phyloP scores from a whole-genome alignment of 2,888 invertebrate species.

The Idaea aversata region DNA sequence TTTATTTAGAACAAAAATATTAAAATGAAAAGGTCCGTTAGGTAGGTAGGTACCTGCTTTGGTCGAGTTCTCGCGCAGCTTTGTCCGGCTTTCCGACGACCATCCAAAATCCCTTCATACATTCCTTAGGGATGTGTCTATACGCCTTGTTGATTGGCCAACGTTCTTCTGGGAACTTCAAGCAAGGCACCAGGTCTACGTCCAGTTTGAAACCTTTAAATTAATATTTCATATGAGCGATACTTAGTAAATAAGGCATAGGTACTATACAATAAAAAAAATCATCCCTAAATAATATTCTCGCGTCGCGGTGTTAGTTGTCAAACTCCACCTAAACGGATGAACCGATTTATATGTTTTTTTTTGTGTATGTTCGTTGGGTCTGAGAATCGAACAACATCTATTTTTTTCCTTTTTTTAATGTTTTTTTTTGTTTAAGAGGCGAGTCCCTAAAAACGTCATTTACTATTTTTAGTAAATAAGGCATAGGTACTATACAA shows the following conservation, averaged over 20 bases:
- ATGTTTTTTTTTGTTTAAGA: no score
- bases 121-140: slow-evolving; percentile 40
- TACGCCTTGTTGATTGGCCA: slow-evolving; percentile 52
- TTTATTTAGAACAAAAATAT: no score
- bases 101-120: slow-evolving; percentile 60
- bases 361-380: no score
- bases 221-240: background rate
- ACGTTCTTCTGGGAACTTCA: slow-evolving; percentile 64
- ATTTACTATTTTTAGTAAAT: no score
- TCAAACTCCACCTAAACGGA: no score
- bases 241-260: background rate
- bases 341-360: no score
- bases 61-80: slow-evolving; percentile 29
- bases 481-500: no score
- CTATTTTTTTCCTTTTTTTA: no score
- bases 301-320: no score
- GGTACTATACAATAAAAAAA: background rate
- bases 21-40: background rate
- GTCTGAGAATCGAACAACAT: no score
- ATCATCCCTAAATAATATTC: no score
- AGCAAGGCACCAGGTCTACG: slow-evolving; percentile 77
- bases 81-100: slow-evolving; percentile 65
- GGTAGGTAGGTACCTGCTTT: slow-evolving; percentile 25
- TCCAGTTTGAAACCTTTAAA: slow-evolving; percentile 49
- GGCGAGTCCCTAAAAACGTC: no score